Evolutionary conservation across 2,113 vertebrate species (phyloP), one percentile per base, ranked within the genome.

Genomic region (Tinamus guttatus): DNA sequence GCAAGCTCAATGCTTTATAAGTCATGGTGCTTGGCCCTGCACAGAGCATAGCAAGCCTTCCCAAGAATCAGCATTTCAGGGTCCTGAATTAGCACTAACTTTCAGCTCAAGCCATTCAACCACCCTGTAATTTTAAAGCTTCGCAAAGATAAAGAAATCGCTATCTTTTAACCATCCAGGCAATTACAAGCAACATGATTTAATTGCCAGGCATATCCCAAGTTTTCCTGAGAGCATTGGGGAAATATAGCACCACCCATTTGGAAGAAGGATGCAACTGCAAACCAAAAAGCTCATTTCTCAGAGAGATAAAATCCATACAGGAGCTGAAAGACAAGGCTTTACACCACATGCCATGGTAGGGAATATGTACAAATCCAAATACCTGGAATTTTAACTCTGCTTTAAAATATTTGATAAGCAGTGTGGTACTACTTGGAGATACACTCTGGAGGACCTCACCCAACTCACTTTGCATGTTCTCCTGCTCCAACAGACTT

Each of bases 161-260:
- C 22, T 14, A 84, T 43, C 70, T 95, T 97, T 96, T 49, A 96
- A 82, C 56, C 63, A 95, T 25, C 40, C 74, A 78, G 60, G 59
- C 40, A 93, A 90, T 90, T 94, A 93, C 80, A 96, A 91, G 62
- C 76, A 86, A 64, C 63, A 81, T 5, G 21, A 43, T 85, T 9
- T 77, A 82, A 96, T 41, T 45, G 27, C 89, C 86, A 89, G 52
- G 75, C 34, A 30, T 30, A 56, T 13, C 77, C 70, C 64, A 49
- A 56, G 49, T 28, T 47, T 9, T 90, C 52, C 73, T n/a, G 43
- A 64, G 38, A 75, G 60, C 47, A 18, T 30, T 24, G 18, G 16
- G 18, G 91, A 93, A 17, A 85, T 78, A 91, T 0, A 0, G n/a
- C 79, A 92, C 62, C 62, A 38, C 41, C 20, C 36, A 74, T 32